Evolutionary conservation across 2,797 vertebrate genomes (phyloP).

Genomic region (Naso thynnoides): DNA sequence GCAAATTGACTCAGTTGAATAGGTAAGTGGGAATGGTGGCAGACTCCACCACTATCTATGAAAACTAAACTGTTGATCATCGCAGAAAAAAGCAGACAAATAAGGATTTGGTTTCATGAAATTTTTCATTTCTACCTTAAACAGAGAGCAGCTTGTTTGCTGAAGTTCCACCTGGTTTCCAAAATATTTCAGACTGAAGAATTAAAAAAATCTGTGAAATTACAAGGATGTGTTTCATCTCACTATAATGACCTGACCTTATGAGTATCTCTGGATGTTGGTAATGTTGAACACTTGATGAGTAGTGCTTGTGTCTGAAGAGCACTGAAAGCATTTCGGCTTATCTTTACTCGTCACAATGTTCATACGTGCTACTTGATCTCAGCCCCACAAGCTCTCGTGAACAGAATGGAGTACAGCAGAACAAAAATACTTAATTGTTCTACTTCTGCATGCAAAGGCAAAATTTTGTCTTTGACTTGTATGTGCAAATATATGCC

Average conservation of each 20-base stretch:
- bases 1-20: too few relatives aligned
- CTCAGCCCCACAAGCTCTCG: slow-evolving; percentile 39
- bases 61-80: neutral
- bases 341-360: slow-evolving; percentile 31
- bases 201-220: neutral
- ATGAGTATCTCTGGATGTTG: slow-evolving; percentile 6
- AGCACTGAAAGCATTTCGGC: slow-evolving; percentile 28
- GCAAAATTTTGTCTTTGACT: too few relatives aligned
- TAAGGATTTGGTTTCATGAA: neutral
- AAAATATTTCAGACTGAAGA: neutral
- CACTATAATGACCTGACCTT: neutral
- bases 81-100: neutral
- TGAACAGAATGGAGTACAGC: too few relatives aligned
- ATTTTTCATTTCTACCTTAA: neutral
- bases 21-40: neutral
- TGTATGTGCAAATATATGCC: too few relatives aligned
- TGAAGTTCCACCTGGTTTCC: neutral
- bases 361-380: slow-evolving; percentile 47
- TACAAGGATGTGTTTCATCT: neutral
- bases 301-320: slow-evolving; percentile 45
- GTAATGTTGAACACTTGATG: slow-evolving; percentile 28
- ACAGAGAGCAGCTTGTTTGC: neutral
- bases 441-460: too few relatives aligned
- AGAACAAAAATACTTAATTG: too few relatives aligned
- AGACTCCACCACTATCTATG: neutral